Percentiles rank a stretch among this genome's conserved stretches.
phyloP scores from a whole-genome alignment of 2,113 vertebrate genomes.

The Motacilla alba region DNA sequence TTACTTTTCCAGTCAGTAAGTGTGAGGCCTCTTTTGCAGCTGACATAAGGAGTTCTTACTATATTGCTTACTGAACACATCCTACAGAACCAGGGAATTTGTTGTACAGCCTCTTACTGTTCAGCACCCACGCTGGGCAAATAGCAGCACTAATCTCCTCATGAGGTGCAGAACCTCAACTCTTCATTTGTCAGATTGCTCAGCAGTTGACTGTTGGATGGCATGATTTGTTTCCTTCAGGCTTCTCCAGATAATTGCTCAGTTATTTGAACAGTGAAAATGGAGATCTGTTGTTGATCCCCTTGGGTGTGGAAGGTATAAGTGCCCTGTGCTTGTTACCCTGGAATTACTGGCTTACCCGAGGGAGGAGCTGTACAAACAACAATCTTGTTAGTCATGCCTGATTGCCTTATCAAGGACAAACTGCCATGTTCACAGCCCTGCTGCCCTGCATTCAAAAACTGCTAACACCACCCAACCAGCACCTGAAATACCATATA shows the following conservation, averaged over 20 bases:
- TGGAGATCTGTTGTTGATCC: neutral
- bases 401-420: neutral
- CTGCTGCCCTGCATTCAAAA: neutral
- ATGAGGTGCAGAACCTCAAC: neutral
- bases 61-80: neutral
- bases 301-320: neutral
- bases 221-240: neutral
- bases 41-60: neutral
- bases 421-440: neutral
- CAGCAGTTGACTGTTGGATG: neutral
- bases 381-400: neutral
- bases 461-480: neutral
- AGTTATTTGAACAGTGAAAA: neutral
- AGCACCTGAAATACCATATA: neutral
- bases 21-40: neutral
- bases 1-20: neutral
- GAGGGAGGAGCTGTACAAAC: neutral
- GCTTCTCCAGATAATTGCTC: neutral
- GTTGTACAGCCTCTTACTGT: neutral
- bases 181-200: neutral
- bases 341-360: neutral
- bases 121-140: neutral
- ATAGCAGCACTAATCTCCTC: neutral
- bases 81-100: neutral
- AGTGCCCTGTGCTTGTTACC: neutral